phyloP scores from a whole-genome alignment of 2,888 invertebrate genomes.

The Lypha dubia region DNA sequence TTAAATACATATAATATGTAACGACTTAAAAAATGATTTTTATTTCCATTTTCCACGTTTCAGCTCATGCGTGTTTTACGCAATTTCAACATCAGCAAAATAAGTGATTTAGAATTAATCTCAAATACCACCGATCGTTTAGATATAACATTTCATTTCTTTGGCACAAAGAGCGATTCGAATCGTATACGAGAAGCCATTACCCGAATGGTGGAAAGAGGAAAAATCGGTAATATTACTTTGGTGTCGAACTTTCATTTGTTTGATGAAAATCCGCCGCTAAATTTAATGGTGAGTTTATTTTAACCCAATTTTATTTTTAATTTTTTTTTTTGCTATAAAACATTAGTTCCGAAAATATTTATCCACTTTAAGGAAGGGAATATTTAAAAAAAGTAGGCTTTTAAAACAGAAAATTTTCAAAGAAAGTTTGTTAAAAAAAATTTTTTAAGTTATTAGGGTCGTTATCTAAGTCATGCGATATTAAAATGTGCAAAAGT shows the following conservation, averaged over 20 bases:
- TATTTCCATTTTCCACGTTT: slow-evolving; percentile 72
- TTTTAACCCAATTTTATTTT: slow-evolving; percentile 14
- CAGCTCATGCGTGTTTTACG: slow-evolving; percentile 88
- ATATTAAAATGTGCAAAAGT: no score
- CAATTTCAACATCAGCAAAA: slow-evolving; percentile 87
- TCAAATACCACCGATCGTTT: slow-evolving; percentile 85
- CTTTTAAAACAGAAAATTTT: background rate
- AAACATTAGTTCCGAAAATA: no score
- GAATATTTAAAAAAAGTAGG: no score
- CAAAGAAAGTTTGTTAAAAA: no score
- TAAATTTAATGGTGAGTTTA: slow-evolving; percentile 87
- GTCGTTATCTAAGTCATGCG: no score
- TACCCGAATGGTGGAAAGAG: slow-evolving; percentile 86
- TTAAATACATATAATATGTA: no score
- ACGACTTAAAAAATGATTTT: no score
- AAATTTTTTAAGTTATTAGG: no score
- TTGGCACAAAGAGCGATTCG: slow-evolving; percentile 82
- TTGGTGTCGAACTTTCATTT: slow-evolving; percentile 87
- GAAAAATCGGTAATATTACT: slow-evolving; percentile 86
- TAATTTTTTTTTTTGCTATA: no score
- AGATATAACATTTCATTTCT: slow-evolving; percentile 85
- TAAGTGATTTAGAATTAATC: slow-evolving; percentile 86
- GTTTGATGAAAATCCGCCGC: slow-evolving; percentile 89
- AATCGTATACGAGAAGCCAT: slow-evolving; percentile 84
- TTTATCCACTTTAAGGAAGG: no score